Base-by-base conservation (phyloP, 1,140 invertebrate species). In the Ganaspis sp. region DNA sequence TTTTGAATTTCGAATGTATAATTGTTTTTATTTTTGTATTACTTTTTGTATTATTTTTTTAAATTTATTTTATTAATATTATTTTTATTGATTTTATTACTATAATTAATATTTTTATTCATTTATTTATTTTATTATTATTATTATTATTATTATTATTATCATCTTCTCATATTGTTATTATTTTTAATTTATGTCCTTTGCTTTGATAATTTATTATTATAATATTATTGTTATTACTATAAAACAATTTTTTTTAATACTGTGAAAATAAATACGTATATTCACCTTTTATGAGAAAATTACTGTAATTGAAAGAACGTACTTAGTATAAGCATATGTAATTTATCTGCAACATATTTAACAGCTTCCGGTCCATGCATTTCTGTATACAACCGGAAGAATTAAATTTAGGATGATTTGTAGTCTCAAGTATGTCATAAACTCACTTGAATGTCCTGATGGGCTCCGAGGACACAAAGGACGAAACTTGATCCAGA, bases 401-500 rank as follows among this genome's bases (percentile, higher is more conserved):
- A 70, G 15, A 26, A 37, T 69, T 75, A n/a, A 70, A 70, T 17
- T 34, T 34, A 19, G 58, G 21, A 23, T 64, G 42, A 45, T 45
- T 45, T 45, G 11, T 45, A 45, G 12, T 45, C n/a, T 45, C 42
- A n/a, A 45, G 11, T 45, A 45, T 45, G n/a, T 45, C 1, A 76
- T 1, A 53, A 53, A 80, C 73, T 91, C 81, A 92, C 90, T 88
- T 95, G 94, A 58, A 95, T 93, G 82, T 97, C 92, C 84, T 94
- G 95, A 87, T 96, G 93, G 71, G 93, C 92, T 74, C 95, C 96
- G 87, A 97, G 92, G 75, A 95, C 88, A 78, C 94, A 96, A 11
- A 97, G 90, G 72, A 94, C 94, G 91, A 96, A 97, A 86, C 94
- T 95, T 75, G 95, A 95, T 29, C 93, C 96, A 53, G 95, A 94